Percentiles rank a stretch among this genome's conserved stretches.
Evolutionary conservation across 1,140 invertebrate genomes (phyloP).

Genomic region (Galleria mellonella): DNA sequence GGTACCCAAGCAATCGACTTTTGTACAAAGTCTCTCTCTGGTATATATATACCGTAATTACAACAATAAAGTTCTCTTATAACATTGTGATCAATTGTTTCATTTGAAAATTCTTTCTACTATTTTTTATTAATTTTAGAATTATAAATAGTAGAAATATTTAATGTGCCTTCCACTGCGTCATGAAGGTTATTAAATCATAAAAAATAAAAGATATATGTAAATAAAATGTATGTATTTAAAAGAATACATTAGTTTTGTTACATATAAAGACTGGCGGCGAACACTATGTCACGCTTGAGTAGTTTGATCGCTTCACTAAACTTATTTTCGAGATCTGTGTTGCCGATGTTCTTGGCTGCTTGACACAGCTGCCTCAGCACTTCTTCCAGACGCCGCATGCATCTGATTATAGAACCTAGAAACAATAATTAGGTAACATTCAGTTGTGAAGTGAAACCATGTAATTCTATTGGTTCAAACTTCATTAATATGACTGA

Average conservation of each 20-base stretch:
- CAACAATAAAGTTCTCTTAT: conserved; percentile 73
- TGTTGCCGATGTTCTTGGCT: conserved; percentile 97
- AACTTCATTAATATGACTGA: too few species aligned
- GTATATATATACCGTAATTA: conserved; percentile 73
- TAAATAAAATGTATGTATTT: too few species aligned
- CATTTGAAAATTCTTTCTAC: conserved; percentile 7
- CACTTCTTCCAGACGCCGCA: conserved; percentile 97
- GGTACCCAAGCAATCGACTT: too few species aligned
- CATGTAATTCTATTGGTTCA: too few species aligned
- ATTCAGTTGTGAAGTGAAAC: too few species aligned
- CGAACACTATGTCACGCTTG: conserved; percentile 99
- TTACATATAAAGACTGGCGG: conserved; percentile 97
- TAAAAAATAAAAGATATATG: too few species aligned
- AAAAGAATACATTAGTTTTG: not conserved
- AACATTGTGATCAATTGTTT: conserved; percentile 51
- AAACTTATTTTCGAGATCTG: conserved; percentile 97
- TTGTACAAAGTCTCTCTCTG: too few species aligned
- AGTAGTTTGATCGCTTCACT: conserved; percentile 93
- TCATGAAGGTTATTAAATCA: too few species aligned
- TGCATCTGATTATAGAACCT: conserved; percentile 98
- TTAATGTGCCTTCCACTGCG: too few species aligned
- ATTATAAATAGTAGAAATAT: too few species aligned
- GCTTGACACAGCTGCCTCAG: conserved; percentile 96
- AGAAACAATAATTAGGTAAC: conserved; percentile 21
- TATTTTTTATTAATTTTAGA: too few species aligned